Evolutionary conservation across 2,113 vertebrate species (phyloP).

Genomic region (Elgaria multicarinata): DNA sequence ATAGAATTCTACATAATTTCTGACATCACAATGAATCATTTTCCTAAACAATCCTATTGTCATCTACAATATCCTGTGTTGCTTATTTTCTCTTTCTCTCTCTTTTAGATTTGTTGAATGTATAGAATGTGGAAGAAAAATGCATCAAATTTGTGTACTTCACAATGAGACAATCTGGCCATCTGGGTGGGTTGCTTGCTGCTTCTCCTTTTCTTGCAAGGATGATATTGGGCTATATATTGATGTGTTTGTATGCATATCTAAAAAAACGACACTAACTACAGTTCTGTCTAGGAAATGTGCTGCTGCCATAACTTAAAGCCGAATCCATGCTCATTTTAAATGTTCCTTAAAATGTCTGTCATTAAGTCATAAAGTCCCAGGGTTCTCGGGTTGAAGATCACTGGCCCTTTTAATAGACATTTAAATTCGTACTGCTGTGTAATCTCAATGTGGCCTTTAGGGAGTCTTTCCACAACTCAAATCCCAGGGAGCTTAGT

Average conservation of each 20-base stretch:
- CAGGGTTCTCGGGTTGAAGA: background rate
- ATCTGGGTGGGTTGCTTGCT: constrained; percentile 83
- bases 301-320: background rate
- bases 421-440: background rate
- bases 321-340: background rate
- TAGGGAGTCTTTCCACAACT: background rate
- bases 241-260: background rate
- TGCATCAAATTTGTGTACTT: constrained; percentile 98
- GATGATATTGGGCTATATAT: background rate
- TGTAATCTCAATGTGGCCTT: background rate
- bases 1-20: background rate
- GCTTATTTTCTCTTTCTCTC: constrained; percentile 8
- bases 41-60: background rate
- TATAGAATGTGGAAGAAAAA: constrained; percentile 95
- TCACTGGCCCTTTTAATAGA: background rate
- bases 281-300: background rate
- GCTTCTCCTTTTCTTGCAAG: background rate
- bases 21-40: background rate
- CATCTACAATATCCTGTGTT: background rate
- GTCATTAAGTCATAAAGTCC: background rate
- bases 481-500: background rate
- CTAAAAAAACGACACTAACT: background rate
- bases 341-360: background rate
- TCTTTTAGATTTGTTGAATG: constrained; percentile 93
- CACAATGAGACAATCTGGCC: constrained; percentile 98